These are phyloP conservation scores for Allenopithecus nigroviridis DNA, from an alignment of 2,797 vertebrate species.

Conservation along the genomic window DNA sequence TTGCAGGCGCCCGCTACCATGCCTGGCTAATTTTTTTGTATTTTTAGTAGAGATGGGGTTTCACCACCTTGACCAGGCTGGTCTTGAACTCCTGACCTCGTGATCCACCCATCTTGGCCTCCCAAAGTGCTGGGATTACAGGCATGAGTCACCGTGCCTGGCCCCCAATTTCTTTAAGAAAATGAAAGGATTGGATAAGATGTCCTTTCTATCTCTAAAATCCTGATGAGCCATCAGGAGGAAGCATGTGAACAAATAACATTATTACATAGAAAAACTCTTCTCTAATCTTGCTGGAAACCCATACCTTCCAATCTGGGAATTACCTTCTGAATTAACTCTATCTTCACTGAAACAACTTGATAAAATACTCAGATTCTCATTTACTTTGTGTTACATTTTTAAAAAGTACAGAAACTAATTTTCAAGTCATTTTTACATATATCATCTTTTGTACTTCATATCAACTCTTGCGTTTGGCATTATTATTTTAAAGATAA, in stretches of 20 bases:
- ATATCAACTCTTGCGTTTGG: background rate
- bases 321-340: background rate
- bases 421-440: constrained; percentile 3
- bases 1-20: too few relatives aligned
- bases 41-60: too few relatives aligned
- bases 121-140: too few relatives aligned
- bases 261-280: background rate
- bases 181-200: background rate
- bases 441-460: background rate
- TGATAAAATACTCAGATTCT: background rate
- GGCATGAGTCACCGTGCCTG: too few relatives aligned
- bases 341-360: background rate
- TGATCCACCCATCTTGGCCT: too few relatives aligned
- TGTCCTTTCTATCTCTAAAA: background rate
- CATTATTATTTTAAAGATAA: background rate
- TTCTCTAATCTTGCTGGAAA: background rate
- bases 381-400: background rate
- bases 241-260: background rate
- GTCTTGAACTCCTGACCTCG: too few relatives aligned
- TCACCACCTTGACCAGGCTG: too few relatives aligned
- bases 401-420: background rate
- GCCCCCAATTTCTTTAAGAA: background rate
- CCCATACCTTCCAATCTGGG: too few relatives aligned
- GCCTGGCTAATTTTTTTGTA: too few relatives aligned
- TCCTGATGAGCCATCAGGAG: background rate